Evolutionary conservation across 2,888 invertebrate genomes (phyloP).

Genomic region (Tetranychus truncatus): DNA sequence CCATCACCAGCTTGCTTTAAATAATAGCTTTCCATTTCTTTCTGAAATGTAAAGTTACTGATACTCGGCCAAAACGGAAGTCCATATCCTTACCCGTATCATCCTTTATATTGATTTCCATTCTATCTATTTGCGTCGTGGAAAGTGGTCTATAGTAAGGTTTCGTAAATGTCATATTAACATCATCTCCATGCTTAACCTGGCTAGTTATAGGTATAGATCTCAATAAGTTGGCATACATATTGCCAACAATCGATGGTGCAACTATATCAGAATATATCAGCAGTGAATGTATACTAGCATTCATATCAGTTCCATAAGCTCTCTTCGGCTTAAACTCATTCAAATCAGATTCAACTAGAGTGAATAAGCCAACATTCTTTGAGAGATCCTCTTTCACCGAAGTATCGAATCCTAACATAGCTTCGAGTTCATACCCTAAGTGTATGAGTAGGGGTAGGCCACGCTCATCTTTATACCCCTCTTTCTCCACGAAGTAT

Average conservation of each 20-base stretch:
- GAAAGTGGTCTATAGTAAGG: conserved; percentile 5
- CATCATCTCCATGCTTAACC: neutral
- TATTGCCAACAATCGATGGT: conserved; percentile 8
- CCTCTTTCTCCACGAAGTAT: neutral
- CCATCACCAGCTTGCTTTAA: conserved; percentile 10
- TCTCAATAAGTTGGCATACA: neutral
- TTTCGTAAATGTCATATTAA: neutral
- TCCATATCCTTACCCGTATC: too few species aligned
- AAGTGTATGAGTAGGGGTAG: neutral
- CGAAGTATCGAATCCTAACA: neutral
- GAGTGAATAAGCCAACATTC: too few species aligned
- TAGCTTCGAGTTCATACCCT: neutral
- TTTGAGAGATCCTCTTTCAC: neutral
- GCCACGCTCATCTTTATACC: neutral
- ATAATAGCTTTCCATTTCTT: neutral
- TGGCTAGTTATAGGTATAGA: neutral
- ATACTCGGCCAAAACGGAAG: too few species aligned
- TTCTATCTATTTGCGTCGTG: too few species aligned
- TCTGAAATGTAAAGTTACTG: too few species aligned
- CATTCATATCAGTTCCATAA: neutral
- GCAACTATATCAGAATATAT: conserved; percentile 12
- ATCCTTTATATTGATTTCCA: too few species aligned
- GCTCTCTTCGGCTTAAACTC: neutral
- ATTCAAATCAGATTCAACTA: too few species aligned
- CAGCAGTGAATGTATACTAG: conserved; percentile 1